A percentile compares a stretch with the other conserved stretches of the same genome.
Evolutionary conservation across 1,140 invertebrate species (phyloP).

Genomic region (Homarus americanus): DNA sequence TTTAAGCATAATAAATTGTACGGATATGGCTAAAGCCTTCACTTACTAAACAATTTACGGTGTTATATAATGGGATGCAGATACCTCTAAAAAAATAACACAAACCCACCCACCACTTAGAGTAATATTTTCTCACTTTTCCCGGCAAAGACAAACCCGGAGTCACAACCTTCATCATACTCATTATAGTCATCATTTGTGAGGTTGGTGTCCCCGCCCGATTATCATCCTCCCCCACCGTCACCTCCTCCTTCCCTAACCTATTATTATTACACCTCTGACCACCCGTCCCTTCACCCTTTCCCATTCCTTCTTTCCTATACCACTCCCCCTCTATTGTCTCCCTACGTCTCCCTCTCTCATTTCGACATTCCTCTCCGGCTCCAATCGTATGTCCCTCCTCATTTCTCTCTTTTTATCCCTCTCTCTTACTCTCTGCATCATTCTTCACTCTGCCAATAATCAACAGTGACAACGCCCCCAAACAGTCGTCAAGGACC

Average conservation of each 20-base stretch:
- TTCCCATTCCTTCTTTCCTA: neutral
- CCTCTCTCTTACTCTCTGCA: neutral
- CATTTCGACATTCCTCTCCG: neutral
- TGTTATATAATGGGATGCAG: neutral
- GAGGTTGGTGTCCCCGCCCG: neutral
- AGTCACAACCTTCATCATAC: neutral
- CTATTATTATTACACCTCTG: no score
- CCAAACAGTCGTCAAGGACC: no score
- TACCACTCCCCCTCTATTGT: neutral
- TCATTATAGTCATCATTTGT: neutral
- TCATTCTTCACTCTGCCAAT: no score
- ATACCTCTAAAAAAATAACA: neutral
- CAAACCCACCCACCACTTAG: neutral
- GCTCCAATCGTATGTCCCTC: neutral
- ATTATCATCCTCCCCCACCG: neutral
- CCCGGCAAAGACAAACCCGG: neutral
- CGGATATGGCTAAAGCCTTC: neutral
- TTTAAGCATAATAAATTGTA: neutral
- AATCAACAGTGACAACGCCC: no score
- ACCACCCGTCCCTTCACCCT: no score
- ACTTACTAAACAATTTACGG: neutral
- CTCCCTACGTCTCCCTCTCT: no score
- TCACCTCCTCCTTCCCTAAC: no score
- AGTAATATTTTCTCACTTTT: neutral
- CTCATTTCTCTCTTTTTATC: neutral